These are phyloP conservation scores for Orthonyx spaldingii DNA, from an alignment of 2,113 vertebrate genomes.

Conservation along the genomic window DNA sequence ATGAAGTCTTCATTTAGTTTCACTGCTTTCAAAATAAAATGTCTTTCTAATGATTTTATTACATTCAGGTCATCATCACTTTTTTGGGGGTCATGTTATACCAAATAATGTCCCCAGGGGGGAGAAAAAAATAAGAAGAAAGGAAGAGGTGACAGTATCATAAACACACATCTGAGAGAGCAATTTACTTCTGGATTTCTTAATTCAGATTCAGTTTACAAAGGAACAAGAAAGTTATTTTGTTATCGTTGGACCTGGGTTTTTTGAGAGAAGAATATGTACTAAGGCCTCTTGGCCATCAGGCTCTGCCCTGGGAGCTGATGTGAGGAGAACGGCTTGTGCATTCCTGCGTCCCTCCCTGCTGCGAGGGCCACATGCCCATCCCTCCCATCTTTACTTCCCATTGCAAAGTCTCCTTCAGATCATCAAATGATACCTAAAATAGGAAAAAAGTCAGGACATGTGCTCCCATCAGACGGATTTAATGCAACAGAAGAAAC, in stretches of 20 bases:
- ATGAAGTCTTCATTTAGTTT: not conserved
- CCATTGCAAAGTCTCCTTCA: not conserved
- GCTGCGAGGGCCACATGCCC: not conserved
- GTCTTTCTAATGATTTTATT: not conserved
- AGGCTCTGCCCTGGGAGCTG: not conserved
- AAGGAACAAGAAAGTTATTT: not conserved
- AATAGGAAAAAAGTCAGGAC: not conserved
- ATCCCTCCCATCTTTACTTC: not conserved
- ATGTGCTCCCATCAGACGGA: not conserved
- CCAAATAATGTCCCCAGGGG: rapidly evolving
- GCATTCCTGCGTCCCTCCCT: not conserved
- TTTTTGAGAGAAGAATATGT: not conserved
- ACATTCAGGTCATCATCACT: not conserved
- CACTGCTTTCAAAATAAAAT: not conserved
- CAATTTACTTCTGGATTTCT: not conserved
- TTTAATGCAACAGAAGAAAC: not conserved
- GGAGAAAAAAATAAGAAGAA: not conserved
- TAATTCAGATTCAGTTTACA: not conserved
- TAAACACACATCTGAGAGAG: not conserved
- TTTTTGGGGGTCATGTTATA: not conserved
- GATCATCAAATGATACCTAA: not conserved
- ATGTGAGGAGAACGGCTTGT: not conserved
- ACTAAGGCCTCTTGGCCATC: not conserved
- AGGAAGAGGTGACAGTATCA: not conserved
- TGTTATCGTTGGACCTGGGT: not conserved